Conservation (phyloP, 2,888 invertebrate genomes). For the Sesia apiformis region DNA sequence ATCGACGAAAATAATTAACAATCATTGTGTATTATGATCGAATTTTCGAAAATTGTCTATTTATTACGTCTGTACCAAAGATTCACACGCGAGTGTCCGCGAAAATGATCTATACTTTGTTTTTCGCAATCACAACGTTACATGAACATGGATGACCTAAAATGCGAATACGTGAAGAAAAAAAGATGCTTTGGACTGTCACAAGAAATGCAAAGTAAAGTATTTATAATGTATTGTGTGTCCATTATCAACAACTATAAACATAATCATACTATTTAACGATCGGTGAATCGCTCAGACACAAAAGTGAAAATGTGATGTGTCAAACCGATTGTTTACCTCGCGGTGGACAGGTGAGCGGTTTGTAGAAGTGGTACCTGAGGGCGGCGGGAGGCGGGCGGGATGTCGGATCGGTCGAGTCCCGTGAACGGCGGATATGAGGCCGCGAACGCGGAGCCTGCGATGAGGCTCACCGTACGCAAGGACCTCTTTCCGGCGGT, state of each 20-base stretch:
- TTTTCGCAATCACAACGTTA: constrained; percentile 76
- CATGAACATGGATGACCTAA: constrained; percentile 76
- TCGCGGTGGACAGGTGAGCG: constrained; percentile 69
- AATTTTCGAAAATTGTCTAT: constrained; percentile 42
- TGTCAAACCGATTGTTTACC: constrained; percentile 75
- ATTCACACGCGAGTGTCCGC: constrained; percentile 61
- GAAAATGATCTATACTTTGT: constrained; percentile 71
- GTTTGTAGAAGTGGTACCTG: constrained; percentile 65
- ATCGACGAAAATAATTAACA: constrained; percentile 66
- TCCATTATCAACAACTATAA: constrained; percentile 49
- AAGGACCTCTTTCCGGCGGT: constrained; percentile 66
- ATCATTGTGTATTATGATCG: constrained; percentile 54
- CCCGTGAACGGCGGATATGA: constrained; percentile 68
- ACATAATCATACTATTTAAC: constrained; percentile 46
- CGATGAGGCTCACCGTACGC: constrained; percentile 62
- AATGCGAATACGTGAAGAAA: constrained; percentile 73
- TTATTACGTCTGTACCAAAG: constrained; percentile 40
- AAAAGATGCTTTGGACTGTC: constrained; percentile 66
- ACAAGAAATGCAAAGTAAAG: constrained; percentile 56
- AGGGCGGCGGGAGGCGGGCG: constrained; percentile 61
- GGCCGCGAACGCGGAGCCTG: constrained; percentile 38
- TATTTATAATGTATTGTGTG: constrained; percentile 55
- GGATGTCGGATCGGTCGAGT: constrained; percentile 69
- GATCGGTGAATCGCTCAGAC: constrained; percentile 52
- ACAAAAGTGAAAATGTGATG: constrained; percentile 75